Evolutionary conservation across 92 coral and sea anemone genomes (phyloP), one percentile per base, ranked within the genome.

Genomic region (Ricordea florida): DNA sequence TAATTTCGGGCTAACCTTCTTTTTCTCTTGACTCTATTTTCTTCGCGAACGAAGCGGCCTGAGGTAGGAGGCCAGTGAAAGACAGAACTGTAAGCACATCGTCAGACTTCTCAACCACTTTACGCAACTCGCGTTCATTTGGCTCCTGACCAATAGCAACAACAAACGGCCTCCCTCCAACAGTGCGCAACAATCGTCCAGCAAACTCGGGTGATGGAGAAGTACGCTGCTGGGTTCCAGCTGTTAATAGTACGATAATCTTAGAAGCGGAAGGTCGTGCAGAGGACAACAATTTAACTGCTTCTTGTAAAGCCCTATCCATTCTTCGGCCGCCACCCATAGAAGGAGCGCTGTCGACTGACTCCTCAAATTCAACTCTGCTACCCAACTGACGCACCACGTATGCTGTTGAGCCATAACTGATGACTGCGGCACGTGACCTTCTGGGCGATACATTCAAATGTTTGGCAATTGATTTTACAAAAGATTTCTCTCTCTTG

Each of bases 91-190:
- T 26, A 56, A 86, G 71, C 1, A 90, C 36, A 63, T 90, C 92
- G 22, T 69, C 89, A 0, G 72, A 18, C 35, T 53, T 64, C n/a
- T 72, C 51, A 9, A 90, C 89, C 4, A 76, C 53, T 5, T 83
- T 71, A 6, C 29, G 45, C 11, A 93, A 76, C 40, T 74, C 89
- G 20, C 48, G 49, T 33, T 47, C 50, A 23, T 78, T 75, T 7
- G 76, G 42, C 2, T 83, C 20, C 15, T 24, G 69, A 4, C 92
- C 89, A 15, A 90, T 88, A 32, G 73, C 77, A 27, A 93, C 69
- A 25, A 91, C 92, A 51, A 62, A 90, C 10, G 75, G 62, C 23
- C 61, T 77, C 17, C 68, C 71, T 10, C 97, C 97, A 4, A 76
- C 15, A 14, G 72, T 85, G 6, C 77, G 83, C 35, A 91, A 17